Evolutionary conservation across 1,140 invertebrate species (phyloP).

Genomic region (Eumeta japonica): DNA sequence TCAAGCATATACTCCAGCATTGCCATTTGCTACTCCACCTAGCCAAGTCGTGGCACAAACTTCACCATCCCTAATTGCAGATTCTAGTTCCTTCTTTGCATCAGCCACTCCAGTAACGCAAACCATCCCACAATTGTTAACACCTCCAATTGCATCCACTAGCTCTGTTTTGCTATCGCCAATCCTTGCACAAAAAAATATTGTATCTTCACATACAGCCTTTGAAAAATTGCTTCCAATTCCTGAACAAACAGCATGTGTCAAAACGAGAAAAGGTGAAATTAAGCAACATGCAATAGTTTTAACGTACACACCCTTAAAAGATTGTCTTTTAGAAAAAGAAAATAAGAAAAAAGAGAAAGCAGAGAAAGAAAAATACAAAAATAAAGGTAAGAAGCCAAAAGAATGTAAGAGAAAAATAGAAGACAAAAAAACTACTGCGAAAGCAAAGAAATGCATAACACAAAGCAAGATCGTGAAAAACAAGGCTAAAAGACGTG

Average conservation of each 20-base stretch:
- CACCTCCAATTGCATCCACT: constrained; percentile 5
- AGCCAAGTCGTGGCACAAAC: constrained; percentile 2
- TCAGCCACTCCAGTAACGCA: no score
- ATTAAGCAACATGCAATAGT: constrained; percentile 25
- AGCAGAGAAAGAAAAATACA: no score
- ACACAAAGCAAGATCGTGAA: not conserved
- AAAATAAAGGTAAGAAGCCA: no score
- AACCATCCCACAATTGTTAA: constrained; percentile 8
- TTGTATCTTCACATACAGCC: constrained; percentile 1
- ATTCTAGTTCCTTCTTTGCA: not conserved
- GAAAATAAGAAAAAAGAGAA: no score
- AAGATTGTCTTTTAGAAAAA: constrained; percentile 12
- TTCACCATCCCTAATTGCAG: not conserved
- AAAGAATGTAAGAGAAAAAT: no score
- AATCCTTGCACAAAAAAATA: not conserved
- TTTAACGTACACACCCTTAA: constrained; percentile 21
- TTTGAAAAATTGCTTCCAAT: constrained; percentile 19
- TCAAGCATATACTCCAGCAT: not conserved
- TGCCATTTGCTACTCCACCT: not conserved
- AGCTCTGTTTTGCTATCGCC: no score
- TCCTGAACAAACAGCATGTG: constrained; percentile 15
- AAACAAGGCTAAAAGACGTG: constrained; percentile 1
- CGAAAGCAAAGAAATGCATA: not conserved
- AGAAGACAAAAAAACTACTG: no score
- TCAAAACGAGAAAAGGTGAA: constrained; percentile 15